phyloP scores from a whole-genome alignment of 2,113 vertebrate species.

The Turdus rufiventris region DNA sequence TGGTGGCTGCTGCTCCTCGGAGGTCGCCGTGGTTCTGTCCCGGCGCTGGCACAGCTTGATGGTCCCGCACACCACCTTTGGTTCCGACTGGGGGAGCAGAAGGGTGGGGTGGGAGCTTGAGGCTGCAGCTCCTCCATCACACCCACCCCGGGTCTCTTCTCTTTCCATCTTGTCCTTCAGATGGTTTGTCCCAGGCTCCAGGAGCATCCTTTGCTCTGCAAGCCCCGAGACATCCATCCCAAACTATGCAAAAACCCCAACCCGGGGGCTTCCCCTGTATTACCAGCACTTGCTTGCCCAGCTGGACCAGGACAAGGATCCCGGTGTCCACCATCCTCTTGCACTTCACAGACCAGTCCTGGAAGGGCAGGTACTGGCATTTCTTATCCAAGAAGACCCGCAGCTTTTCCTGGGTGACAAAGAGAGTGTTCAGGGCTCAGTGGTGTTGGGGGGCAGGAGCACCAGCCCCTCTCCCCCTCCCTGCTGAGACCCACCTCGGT shows the following conservation, averaged over 20 bases:
- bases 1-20: slow-evolving; percentile 50
- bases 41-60: slow-evolving; percentile 74
- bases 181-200: background rate
- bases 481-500: slow-evolving; percentile 77
- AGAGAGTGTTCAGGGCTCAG: background rate
- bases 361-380: slow-evolving; percentile 84
- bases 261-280: background rate
- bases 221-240: background rate
- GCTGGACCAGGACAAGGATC: slow-evolving; percentile 78
- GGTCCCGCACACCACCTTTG: slow-evolving; percentile 74
- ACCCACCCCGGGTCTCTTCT: background rate
- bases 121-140: background rate
- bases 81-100: slow-evolving; percentile 69
- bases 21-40: slow-evolving; percentile 53
- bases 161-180: background rate
- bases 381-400: slow-evolving; percentile 82
- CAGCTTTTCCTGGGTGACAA: slow-evolving; percentile 76
- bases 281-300: slow-evolving; percentile 89
- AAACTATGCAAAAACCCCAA: background rate
- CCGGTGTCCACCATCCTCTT: slow-evolving; percentile 85
- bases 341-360: slow-evolving; percentile 77
- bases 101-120: background rate
- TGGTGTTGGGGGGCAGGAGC: accelerated
- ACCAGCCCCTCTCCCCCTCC: accelerated
- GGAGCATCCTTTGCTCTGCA: background rate